Evolutionary conservation across 1,140 invertebrate genomes (phyloP).

Genomic region (Drosophila pseudoobscura): DNA sequence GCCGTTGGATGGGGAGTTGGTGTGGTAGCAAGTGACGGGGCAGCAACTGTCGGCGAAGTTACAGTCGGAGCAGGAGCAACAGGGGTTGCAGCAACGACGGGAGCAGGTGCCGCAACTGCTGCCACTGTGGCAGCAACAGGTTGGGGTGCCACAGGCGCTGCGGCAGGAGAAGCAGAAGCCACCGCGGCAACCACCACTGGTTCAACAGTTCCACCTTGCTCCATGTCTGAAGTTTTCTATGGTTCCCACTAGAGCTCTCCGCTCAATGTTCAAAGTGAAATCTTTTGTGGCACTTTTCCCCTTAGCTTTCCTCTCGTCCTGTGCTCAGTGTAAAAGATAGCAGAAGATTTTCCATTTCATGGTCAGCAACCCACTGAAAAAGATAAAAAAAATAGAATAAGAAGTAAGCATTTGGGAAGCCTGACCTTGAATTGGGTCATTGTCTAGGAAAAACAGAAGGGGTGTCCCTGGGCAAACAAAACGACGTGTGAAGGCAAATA

Average conservation of each 20-base stretch:
- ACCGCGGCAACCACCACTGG: slow-evolving; percentile 5
- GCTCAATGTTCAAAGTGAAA: neutral
- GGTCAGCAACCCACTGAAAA: slow-evolving; percentile 11
- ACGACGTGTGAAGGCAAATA: neutral
- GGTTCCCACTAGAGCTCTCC: neutral
- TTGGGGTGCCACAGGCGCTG: neutral
- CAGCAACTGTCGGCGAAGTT: neutral
- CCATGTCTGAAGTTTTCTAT: slow-evolving; percentile 7
- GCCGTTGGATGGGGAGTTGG: neutral
- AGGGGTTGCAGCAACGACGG: neutral
- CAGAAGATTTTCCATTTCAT: slow-evolving; percentile 13
- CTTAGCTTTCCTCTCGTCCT: neutral
- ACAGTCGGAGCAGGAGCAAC: neutral
- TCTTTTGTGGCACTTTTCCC: neutral
- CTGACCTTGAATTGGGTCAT: slow-evolving; percentile 40
- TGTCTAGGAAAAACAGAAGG: slow-evolving; percentile 19
- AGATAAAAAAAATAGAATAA: neutral
- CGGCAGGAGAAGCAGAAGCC: neutral
- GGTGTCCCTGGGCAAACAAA: neutral
- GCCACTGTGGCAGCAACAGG: neutral
- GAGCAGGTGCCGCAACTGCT: neutral
- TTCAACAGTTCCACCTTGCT: slow-evolving; percentile 5
- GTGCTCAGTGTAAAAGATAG: neutral
- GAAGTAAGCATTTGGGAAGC: slow-evolving; percentile 17
- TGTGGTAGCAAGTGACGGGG: neutral